Base-by-base conservation (phyloP, 2,797 vertebrate genomes). In the Austrolebias charrua region DNA sequence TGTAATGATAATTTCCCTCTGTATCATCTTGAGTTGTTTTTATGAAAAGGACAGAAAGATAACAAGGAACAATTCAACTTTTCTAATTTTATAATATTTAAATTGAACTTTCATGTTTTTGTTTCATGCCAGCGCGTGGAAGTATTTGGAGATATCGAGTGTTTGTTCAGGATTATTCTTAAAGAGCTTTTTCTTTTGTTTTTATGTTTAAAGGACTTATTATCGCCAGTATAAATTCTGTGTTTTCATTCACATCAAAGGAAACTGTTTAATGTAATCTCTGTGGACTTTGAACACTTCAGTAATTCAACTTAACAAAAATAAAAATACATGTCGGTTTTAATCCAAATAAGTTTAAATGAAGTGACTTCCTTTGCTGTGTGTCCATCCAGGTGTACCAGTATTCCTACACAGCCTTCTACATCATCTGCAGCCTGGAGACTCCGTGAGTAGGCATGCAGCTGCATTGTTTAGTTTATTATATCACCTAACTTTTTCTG, bases 321-420 rank as follows among this genome's bases (percentile, higher is more conserved):
- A 1, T 24, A 8, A 53, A 52, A 20, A 40, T 55, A 20, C 12
- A 31, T 2, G 12, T 43, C 40, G 8, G 0, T 46, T 20, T 10
- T 12, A 43, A 55, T 50, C 8, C 33, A 55, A 54, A 63, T 48
- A 31, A 46, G 20, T 45, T 62, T n/a, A 40, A 61, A 44, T 51
- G 8, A 10, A 49, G n/a, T 44, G 2, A 20, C 12, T 18, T 31
- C 70, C 24, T 61, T 46, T 14, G 0, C 42, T 59, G 16, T 11
- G 28, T 71, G 15, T 62, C 35, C 48, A 51, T 78, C 0, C 88
- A 99, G 97, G 93, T 97, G 18, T 96, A 98, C 82, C 94, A 91
- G 66, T 90, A 95, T 84, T 99, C 96, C 6, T 98, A 96, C 74
- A 96, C 94, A 0, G 96, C 95, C 3, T 94, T 95, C 85, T 99